Evolutionary conservation across 2,113 vertebrate genomes (phyloP), one percentile per base, ranked within the genome.

Genomic region (Stigmatopora nigra): DNA sequence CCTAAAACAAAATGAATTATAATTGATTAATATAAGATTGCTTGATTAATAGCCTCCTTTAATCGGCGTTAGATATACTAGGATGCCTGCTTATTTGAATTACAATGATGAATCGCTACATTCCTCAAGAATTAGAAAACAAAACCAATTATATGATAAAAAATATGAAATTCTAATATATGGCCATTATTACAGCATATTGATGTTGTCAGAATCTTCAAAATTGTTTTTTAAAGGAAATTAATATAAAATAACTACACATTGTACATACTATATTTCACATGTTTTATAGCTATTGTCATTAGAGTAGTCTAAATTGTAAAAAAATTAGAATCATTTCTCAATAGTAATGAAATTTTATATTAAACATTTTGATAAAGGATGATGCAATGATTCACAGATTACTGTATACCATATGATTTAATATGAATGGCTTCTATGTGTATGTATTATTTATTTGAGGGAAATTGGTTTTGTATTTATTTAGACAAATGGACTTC

Each of bases 401-500:
- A 31, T 10, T 19, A 22, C 5, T 22, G 20, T 22, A 11, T 53
- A 53, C 22, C 22, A 22, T 13, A 13, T 22, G 4, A 12, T 53
- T 13, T 22, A 13, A 19, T 22, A 53, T 19, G 22, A 14, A 20
- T 49, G 3, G 41, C 5, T 36, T 46, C 5, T n/a, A 15, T 59
- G 41, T 61, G 20, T 14, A 7, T 59, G 20, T 53, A 5, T 63
- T 0, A 63, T 59, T 35, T 1, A 57, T 1, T 3, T 49, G 36
- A 56, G 5, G 47, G 0, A 36, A 53, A 19, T 38, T 35, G 36
- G 5, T 41, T 65, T 55, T 72, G 16, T 78, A 52, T 87, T 66
- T 0, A 47, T 78, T 4, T 66, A 99, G 96, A 86, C 95, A 0
- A 88, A 93, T 53, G 93, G 89, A 35, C 88, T 99, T 77, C 91